A percentile compares a stretch with the other conserved stretches of the same genome.
phyloP scores from a whole-genome alignment of 2,113 vertebrate species.

The Cacatua alba region DNA sequence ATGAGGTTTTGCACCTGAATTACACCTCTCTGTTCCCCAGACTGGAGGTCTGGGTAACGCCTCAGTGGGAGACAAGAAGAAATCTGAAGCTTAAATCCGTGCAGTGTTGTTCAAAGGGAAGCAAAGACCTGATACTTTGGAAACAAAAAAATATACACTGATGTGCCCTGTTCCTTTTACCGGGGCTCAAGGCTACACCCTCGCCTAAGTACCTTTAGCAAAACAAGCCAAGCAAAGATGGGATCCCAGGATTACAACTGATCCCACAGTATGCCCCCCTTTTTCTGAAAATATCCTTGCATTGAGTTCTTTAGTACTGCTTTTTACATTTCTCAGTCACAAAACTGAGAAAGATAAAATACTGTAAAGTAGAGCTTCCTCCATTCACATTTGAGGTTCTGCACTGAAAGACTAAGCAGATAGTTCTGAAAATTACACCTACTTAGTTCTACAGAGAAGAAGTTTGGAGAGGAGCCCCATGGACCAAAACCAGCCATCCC shows the following conservation, averaged over 20 bases:
- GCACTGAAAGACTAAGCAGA: background rate
- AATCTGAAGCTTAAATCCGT: background rate
- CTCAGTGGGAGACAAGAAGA: background rate
- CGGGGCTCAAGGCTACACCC: background rate
- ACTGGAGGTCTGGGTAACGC: background rate
- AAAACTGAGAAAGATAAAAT: background rate
- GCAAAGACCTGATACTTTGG: background rate
- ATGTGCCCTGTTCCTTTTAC: background rate
- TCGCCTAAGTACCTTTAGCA: background rate
- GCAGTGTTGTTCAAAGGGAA: background rate
- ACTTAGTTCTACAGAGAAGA: background rate
- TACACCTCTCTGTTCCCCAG: background rate
- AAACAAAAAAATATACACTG: background rate
- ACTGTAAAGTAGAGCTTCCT: background rate
- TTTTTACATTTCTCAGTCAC: background rate
- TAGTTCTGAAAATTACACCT: background rate
- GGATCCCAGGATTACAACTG: background rate
- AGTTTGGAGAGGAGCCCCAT: background rate
- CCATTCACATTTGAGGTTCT: background rate
- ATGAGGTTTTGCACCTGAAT: background rate
- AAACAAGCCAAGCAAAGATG: background rate
- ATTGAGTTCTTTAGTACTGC: background rate
- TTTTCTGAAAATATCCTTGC: background rate
- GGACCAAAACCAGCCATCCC: background rate
- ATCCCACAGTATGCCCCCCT: background rate